These are phyloP conservation scores for Benitochromis conjunctus DNA, from an alignment of 2,113 vertebrate genomes.

Conservation along the genomic window DNA sequence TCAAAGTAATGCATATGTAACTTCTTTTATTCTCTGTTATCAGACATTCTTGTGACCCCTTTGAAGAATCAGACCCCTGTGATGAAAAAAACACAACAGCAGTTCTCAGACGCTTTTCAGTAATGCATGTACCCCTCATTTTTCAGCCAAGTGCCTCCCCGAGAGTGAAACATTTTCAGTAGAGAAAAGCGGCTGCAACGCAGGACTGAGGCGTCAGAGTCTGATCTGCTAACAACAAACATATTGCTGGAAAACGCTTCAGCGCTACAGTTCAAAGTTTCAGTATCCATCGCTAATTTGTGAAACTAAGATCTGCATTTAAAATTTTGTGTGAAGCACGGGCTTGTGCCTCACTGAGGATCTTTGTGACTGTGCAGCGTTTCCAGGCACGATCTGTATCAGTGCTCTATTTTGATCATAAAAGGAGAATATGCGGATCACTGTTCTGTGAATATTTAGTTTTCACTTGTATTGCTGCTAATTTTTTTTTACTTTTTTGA, in stretches of 20 bases:
- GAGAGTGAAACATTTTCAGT: neutral
- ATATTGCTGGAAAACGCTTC: neutral
- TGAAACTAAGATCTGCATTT: neutral
- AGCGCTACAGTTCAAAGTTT: neutral
- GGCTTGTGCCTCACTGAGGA: neutral
- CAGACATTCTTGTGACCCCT: neutral
- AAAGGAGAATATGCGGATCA: neutral
- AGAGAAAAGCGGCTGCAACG: rapidly evolving
- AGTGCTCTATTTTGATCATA: neutral
- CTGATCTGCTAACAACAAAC: neutral
- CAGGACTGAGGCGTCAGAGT: neutral
- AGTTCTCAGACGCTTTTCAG: neutral
- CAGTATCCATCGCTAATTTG: neutral
- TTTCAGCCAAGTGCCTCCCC: neutral
- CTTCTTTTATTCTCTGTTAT: neutral
- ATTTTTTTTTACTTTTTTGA: neutral
- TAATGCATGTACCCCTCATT: neutral
- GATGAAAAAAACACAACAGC: neutral
- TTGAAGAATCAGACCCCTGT: neutral
- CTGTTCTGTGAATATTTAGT: neutral
- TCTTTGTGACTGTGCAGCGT: neutral
- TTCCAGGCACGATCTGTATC: neutral
- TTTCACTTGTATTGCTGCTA: neutral
- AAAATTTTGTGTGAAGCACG: neutral
- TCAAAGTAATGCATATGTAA: neutral